Conservation (phyloP, 2,113 vertebrate species). For the Anas platyrhynchos region DNA sequence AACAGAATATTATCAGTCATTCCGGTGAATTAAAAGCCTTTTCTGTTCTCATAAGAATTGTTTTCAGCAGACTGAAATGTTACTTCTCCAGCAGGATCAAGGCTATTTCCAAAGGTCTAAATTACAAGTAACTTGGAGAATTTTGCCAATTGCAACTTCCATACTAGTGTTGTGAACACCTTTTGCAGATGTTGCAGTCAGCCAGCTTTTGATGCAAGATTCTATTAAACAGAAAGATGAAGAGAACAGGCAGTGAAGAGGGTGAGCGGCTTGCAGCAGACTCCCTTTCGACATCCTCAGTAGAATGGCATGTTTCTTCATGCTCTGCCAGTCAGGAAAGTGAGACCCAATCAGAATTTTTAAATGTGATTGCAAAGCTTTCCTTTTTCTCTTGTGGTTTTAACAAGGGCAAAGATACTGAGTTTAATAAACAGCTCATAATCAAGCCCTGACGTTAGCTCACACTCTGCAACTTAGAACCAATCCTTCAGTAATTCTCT, state of each 20-base stretch:
- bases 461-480: not conserved
- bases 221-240: conserved; percentile 72
- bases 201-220: conserved; percentile 75
- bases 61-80: not conserved
- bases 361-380: conserved; percentile 40
- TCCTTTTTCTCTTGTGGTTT: conserved; percentile 38
- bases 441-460: conserved; percentile 40
- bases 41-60: not conserved
- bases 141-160: not conserved
- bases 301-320: conserved; percentile 78
- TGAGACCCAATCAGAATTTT: conserved; percentile 66
- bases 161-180: not conserved
- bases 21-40: not conserved
- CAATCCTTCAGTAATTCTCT: conserved; percentile 18
- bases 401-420: conserved; percentile 15
- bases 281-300: conserved; percentile 66
- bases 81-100: not conserved
- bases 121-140: not conserved
- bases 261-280: conserved; percentile 64
- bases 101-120: not conserved
- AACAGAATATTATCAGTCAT: not conserved
- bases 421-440: conserved; percentile 28
- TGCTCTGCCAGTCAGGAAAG: conserved; percentile 77
- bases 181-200: conserved; percentile 64
- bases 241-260: conserved; percentile 72